These are phyloP conservation scores for Mustela lutreola DNA, from an alignment of 2,113 vertebrate species.

Conservation along the genomic window DNA sequence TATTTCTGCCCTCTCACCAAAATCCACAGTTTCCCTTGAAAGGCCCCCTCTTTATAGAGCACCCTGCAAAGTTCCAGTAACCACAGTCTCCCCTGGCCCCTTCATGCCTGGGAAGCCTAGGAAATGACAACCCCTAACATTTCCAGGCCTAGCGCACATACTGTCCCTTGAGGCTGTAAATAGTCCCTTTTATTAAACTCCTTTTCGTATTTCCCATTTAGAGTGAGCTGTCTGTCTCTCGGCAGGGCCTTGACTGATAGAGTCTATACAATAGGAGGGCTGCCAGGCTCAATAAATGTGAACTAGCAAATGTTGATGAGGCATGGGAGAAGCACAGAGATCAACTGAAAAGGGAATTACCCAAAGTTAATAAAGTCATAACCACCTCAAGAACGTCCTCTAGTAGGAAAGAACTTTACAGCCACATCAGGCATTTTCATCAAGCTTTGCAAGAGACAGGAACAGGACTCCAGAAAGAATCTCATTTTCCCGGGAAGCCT, in stretches of 20 bases:
- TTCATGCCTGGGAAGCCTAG: background rate
- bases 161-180: background rate
- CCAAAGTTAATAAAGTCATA: conserved; percentile 36
- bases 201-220: conserved; percentile 28
- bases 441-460: background rate
- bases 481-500: background rate
- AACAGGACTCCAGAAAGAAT: background rate
- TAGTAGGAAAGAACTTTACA: background rate
- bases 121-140: background rate
- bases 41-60: background rate
- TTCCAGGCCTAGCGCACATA: background rate
- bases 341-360: conserved; percentile 41
- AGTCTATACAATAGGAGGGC: background rate
- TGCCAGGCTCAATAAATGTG: conserved; percentile 2
- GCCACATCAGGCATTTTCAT: background rate
- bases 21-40: background rate
- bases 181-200: background rate
- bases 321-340: conserved; percentile 27
- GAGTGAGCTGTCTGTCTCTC: background rate
- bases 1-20: background rate
- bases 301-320: conserved; percentile 7
- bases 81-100: background rate
- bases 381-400: conserved; percentile 57
- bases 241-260: background rate
- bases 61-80: background rate